Evolutionary conservation across 2,888 invertebrate species (phyloP).

Genomic region (Colletes collaris): DNA sequence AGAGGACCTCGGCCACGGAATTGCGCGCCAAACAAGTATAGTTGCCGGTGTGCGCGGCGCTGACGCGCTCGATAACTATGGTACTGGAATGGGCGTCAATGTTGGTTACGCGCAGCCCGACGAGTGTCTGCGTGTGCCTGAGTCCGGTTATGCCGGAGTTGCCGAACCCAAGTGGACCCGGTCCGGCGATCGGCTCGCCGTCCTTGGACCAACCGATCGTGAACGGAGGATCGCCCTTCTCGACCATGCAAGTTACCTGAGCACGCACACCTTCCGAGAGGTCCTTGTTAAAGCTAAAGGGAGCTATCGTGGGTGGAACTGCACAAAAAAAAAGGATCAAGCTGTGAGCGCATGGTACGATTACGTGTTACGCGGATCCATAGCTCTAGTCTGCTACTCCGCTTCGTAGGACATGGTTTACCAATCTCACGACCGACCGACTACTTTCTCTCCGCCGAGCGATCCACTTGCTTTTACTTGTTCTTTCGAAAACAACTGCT

Average conservation of each 20-base stretch:
- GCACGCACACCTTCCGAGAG: conserved; percentile 92
- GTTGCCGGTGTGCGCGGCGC: conserved; percentile 93
- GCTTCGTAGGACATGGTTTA: not conserved
- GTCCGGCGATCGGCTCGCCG: conserved; percentile 89
- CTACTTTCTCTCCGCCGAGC: not conserved
- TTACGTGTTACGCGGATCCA: conserved; percentile 19
- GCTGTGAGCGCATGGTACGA: conserved; percentile 33
- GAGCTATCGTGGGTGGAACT: conserved; percentile 95
- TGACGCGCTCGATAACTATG: conserved; percentile 93
- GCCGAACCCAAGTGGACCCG: conserved; percentile 81
- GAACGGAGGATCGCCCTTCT: conserved; percentile 96
- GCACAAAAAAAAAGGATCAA: conserved; percentile 77
- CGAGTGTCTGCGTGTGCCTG: conserved; percentile 69
- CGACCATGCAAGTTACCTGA: conserved; percentile 94
- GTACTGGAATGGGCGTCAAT: conserved; percentile 93
- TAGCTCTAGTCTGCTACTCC: not conserved
- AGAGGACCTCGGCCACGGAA: conserved; percentile 87
- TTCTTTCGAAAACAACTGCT: no score
- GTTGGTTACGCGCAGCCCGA: conserved; percentile 80
- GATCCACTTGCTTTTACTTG: conserved; percentile 1
- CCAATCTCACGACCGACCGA: no score
- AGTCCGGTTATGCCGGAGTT: conserved; percentile 61
- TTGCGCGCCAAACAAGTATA: conserved; percentile 96
- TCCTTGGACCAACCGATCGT: conserved; percentile 96
- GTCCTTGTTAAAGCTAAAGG: conserved; percentile 89